Evolutionary conservation across 2,113 vertebrate species (phyloP), one percentile per base, ranked within the genome.

Genomic region (Xiphophorus hellerii): DNA sequence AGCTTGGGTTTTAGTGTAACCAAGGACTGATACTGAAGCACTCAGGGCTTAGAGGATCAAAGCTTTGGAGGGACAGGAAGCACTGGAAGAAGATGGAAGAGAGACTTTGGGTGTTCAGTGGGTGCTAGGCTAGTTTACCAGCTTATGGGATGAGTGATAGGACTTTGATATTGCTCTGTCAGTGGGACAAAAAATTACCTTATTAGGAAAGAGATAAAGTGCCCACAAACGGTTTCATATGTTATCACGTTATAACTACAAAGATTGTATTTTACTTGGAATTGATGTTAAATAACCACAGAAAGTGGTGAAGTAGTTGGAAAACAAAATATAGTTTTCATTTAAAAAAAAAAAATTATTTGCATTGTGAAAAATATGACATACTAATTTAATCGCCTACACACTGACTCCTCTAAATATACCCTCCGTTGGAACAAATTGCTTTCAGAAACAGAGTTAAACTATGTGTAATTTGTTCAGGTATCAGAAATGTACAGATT

Each of bases 11-110:
- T 91, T 90, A 89, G 84, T 83, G 85, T 86, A 87, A 83, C 88
- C 61, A 84, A 81, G 66, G 69, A 89, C 85, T 89, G 87, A 88
- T 88, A 90, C 88, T 86, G 85, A 89, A 89, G 87, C 92, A 87
- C 80, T 84, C 68, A 83, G 76, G 84, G 90, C 89, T 92, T 90
- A 93, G 86, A 83, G 82, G 89, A 93, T 92, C 90, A 89, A 88
- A 88, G 88, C 92, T 88, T 88, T 82, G 75, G 85, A 80, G 87
- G 84, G 83, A 84, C 63, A 77, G 79, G 75, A 86, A 67, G 81
- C 77, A 83, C 62, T 83, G 84, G 80, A 86, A 76, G 73, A 84
- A 73, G 85, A 83, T 84, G 88, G 88, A 87, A 82, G 77, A 51
- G 64, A 85, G 82, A 83, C 82, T 87, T 86, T 87, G 81, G 81